Evolutionary conservation across 2,113 vertebrate genomes (phyloP).

Genomic region (Xenotilapia leptura): DNA sequence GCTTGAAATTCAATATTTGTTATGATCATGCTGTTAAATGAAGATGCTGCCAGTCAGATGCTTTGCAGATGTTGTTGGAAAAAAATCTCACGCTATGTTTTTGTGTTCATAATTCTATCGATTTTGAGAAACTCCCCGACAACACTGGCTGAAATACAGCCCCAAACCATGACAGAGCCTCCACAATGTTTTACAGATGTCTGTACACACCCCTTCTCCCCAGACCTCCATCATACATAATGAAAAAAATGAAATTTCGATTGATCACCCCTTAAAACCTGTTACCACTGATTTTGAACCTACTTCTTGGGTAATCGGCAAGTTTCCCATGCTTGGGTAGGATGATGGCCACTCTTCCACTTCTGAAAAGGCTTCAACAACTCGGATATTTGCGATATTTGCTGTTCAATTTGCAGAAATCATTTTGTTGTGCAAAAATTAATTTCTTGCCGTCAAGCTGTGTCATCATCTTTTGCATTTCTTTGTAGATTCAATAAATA

Average conservation of each 20-base stretch:
- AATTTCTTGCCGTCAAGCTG: neutral
- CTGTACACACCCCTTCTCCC: neutral
- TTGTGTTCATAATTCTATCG: neutral
- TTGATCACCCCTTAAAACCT: neutral
- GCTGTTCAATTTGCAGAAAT: neutral
- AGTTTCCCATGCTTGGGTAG: neutral
- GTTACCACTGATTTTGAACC: neutral
- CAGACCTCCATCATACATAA: neutral
- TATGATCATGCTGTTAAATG: neutral
- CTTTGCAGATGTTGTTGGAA: neutral
- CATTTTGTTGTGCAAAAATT: neutral
- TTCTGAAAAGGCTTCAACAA: neutral
- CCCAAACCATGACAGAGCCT: neutral
- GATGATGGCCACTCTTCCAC: neutral
- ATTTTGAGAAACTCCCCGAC: neutral
- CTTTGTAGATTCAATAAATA: neutral
- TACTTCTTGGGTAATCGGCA: neutral
- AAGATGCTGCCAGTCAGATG: neutral
- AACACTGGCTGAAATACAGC: neutral
- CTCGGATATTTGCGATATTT: neutral
- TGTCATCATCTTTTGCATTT: neutral
- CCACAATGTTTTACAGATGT: neutral
- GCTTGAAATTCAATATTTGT: neutral
- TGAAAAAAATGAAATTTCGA: neutral
- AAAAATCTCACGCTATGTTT: neutral